Conservation (phyloP, 2,797 vertebrate genomes). For the Sarcophilus harrisii region DNA sequence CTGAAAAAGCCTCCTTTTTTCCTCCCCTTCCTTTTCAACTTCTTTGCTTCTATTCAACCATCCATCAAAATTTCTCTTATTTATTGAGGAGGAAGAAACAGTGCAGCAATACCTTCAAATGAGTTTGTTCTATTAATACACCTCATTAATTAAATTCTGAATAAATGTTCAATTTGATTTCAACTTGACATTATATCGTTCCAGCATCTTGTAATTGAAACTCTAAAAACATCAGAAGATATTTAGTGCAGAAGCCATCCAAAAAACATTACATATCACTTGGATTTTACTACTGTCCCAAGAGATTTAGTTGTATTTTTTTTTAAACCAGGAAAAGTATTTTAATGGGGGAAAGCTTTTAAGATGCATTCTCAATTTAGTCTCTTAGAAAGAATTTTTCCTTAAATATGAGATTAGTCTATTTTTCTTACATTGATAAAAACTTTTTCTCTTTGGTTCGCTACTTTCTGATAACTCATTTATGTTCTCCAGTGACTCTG, state of each 20-base stretch:
- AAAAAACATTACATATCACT: slow-evolving; percentile 48
- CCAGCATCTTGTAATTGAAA: slow-evolving; percentile 58
- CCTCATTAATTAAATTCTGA: slow-evolving; percentile 69
- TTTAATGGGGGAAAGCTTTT: not conserved
- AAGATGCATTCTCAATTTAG: not conserved
- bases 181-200: slow-evolving; percentile 51
- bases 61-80: not conserved
- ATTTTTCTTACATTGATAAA: not conserved
- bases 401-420: not conserved
- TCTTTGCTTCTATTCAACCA: not conserved
- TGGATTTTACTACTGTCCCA: slow-evolving; percentile 16
- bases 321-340: not conserved
- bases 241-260: slow-evolving; percentile 39
- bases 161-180: slow-evolving; percentile 69
- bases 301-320: not conserved
- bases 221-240: slow-evolving; percentile 48
- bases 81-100: not conserved
- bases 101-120: slow-evolving; percentile 38
- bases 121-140: slow-evolving; percentile 69
- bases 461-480: not conserved
- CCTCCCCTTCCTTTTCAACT: not conserved
- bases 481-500: not conserved
- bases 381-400: not conserved
- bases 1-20: not conserved
- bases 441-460: not conserved